A percentile compares a stretch with the other conserved stretches of the same genome.
Evolutionary conservation across 2,797 vertebrate genomes (phyloP).

Genomic region (Dromococcyx pavoninus): DNA sequence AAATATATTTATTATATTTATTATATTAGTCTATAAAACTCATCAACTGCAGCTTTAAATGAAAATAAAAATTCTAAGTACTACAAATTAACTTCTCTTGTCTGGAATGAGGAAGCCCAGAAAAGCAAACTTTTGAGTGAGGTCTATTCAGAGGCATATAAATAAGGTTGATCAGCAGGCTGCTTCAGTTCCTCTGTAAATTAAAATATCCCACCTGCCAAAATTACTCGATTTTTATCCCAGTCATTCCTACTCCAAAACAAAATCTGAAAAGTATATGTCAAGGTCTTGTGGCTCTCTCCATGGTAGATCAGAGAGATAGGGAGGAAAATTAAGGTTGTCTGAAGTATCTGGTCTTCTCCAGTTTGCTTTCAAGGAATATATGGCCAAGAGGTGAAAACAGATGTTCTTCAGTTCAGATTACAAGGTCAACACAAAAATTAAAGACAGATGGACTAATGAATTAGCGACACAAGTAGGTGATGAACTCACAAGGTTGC

Average conservation of each 20-base stretch:
- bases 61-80: neutral
- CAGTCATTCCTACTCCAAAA: neutral
- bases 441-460: neutral
- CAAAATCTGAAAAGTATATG: neutral
- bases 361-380: neutral
- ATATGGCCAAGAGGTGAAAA: neutral
- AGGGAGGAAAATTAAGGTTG: neutral
- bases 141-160: neutral
- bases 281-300: neutral
- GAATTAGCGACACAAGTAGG: neutral
- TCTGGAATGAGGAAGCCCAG: neutral
- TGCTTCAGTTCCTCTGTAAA: neutral
- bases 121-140: neutral
- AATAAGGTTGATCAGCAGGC: neutral
- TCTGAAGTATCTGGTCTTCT: neutral
- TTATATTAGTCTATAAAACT: conserved; percentile 11
- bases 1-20: no score
- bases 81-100: neutral
- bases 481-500: neutral
- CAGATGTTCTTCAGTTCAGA: neutral
- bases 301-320: neutral
- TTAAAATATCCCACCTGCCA: neutral
- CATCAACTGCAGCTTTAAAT: neutral
- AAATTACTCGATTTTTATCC: neutral
- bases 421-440: neutral